Percentiles rank a stretch among this genome's conserved stretches.
phyloP scores from a whole-genome alignment of 2,113 vertebrate genomes.

The Xenopus tropicalis region UCB_Xtro_10.0 CM004443.2:133504501-133505000 shows the following conservation, averaged over 20 bases:
- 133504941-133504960: too few relatives aligned
- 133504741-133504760: constrained; percentile 34
- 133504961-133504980: too few relatives aligned
- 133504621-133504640: constrained; percentile 42
- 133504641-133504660: constrained; percentile 39
- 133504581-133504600: constrained; percentile 27
- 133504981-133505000: too few relatives aligned
- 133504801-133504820: constrained; percentile 25
- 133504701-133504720: constrained; percentile 11
- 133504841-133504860: not conserved
- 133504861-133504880: constrained; percentile 27
- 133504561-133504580: constrained; percentile 33
- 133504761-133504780: constrained; percentile 46
- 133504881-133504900: not conserved
- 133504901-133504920: not conserved
- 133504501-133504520: constrained; percentile 45
- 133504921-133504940: too few relatives aligned
- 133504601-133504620: constrained; percentile 33
- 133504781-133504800: constrained; percentile 27
- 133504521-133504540: constrained; percentile 10
- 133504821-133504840: not conserved
- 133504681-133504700: constrained; percentile 31
- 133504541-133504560: constrained; percentile 42
- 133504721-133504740: constrained; percentile 19
- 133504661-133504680: constrained; percentile 16